phyloP scores from a whole-genome alignment of 2,113 vertebrate species.

The Nannospalax galili region DNA sequence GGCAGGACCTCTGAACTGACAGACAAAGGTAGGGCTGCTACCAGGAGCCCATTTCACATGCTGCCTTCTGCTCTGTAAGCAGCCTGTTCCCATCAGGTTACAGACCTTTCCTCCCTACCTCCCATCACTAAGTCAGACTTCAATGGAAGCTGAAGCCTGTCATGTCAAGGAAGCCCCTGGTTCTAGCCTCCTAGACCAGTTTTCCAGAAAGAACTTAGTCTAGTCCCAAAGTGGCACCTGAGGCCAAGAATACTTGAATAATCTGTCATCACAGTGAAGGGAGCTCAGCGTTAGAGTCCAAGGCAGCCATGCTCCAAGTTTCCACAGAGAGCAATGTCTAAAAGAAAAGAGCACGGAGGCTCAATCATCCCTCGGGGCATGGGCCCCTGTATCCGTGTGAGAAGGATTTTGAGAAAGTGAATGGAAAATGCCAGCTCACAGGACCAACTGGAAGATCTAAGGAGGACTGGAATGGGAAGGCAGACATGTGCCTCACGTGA shows the following conservation, averaged over 20 bases:
- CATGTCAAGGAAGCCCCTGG: background rate
- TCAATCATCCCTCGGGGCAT: background rate
- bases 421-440: too few relatives aligned
- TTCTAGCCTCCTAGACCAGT: background rate
- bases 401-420: background rate
- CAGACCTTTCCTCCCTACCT: background rate
- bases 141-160: too few relatives aligned
- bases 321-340: background rate
- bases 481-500: background rate
- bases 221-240: background rate
- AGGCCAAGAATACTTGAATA: background rate
- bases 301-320: background rate
- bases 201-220: background rate
- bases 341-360: background rate
- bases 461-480: background rate
- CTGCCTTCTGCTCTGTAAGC: background rate
- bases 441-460: background rate
- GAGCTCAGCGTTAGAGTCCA: background rate
- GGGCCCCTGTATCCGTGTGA: background rate
- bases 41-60: background rate
- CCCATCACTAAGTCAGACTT: background rate
- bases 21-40: background rate
- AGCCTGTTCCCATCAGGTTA: background rate
- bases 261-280: background rate
- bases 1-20: background rate